A percentile compares a stretch with the other conserved stretches of the same genome.
These are phyloP conservation scores for Drosophila repletoides DNA, from an alignment of 1,140 invertebrate species.

Conservation along the genomic window DNA sequence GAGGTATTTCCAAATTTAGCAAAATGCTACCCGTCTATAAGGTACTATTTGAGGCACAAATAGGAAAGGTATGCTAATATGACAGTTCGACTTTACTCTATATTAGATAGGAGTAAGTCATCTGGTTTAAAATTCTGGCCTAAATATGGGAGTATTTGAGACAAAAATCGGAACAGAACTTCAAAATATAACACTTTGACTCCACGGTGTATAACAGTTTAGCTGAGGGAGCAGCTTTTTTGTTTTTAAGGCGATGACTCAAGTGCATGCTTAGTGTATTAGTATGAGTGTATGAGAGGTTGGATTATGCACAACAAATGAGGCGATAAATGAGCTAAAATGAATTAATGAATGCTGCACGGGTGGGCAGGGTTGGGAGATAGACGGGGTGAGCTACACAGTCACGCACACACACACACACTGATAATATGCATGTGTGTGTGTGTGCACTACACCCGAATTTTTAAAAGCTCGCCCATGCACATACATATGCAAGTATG, in stretches of 20 bases:
- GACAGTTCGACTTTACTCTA: slow-evolving; percentile 52
- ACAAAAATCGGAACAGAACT: no score
- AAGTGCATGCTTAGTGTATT: slow-evolving; percentile 13
- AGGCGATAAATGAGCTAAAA: slow-evolving; percentile 70
- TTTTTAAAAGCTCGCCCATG: slow-evolving; percentile 5
- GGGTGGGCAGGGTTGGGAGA: background rate
- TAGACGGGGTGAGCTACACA: background rate
- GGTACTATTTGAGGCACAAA: slow-evolving; percentile 63
- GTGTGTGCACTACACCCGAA: slow-evolving; percentile 53
- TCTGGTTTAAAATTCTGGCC: slow-evolving; percentile 1
- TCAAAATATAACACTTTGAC: no score
- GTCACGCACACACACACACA: background rate
- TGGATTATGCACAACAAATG: slow-evolving; percentile 47
- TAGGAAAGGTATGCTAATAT: slow-evolving; percentile 25
- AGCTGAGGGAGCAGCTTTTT: no score
- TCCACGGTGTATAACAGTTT: no score
- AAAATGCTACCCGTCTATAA: slow-evolving; percentile 42
- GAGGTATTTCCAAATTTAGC: slow-evolving; percentile 31
- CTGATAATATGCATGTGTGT: slow-evolving; percentile 45
- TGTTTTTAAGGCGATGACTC: slow-evolving; percentile 49
- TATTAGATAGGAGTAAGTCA: background rate
- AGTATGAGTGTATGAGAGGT: background rate
- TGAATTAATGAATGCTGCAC: slow-evolving; percentile 48
- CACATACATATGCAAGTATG: background rate
- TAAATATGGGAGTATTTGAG: background rate